Percentiles rank a stretch among this genome's conserved stretches.
phyloP scores from a whole-genome alignment of 2,113 vertebrate species.

The Trogon surrucura region DNA sequence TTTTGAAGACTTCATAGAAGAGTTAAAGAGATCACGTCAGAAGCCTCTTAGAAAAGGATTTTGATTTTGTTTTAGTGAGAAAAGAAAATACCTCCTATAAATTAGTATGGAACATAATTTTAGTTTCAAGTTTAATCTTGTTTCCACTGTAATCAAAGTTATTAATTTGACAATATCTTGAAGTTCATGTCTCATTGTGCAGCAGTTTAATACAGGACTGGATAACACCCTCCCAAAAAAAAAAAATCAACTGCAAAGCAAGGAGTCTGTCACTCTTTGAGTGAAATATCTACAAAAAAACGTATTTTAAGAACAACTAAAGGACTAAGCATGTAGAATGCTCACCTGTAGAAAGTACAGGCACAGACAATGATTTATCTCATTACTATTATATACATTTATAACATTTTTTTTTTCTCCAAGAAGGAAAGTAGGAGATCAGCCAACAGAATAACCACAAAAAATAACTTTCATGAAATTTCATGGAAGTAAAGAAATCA shows the following conservation, averaged over 20 bases:
- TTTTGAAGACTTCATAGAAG: neutral
- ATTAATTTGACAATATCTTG: constrained; percentile 3
- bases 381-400: neutral
- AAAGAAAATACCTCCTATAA: neutral
- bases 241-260: neutral
- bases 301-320: neutral
- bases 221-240: neutral
- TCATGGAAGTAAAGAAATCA: neutral
- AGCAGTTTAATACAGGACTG: neutral
- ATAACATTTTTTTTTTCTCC: neutral
- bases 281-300: neutral
- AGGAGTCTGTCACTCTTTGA: neutral
- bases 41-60: neutral
- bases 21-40: neutral
- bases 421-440: neutral
- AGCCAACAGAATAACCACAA: neutral
- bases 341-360: neutral
- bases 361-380: neutral
- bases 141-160: neutral
- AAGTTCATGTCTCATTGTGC: neutral
- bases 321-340: neutral
- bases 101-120: neutral
- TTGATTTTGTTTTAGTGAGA: constrained; percentile 3
- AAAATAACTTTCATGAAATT: neutral
- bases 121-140: constrained; percentile 14